Conservation (phyloP, 1,140 invertebrate species). For the Habropoda laboriosa region DNA sequence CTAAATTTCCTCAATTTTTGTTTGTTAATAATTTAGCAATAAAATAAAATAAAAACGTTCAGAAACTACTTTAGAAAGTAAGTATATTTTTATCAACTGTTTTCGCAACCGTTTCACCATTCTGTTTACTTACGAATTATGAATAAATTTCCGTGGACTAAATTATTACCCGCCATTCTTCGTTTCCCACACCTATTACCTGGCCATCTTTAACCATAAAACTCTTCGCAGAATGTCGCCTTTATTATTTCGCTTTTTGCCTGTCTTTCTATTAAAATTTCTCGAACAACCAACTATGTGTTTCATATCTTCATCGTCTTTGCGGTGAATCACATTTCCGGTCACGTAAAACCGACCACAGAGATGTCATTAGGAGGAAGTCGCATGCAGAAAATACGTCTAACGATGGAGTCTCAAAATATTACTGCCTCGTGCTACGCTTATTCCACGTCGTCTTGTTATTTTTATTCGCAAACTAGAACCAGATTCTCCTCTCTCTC, state of each 20-base stretch:
- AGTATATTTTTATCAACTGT: too few relatives aligned
- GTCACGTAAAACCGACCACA: constrained; percentile 32
- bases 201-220: too few relatives aligned
- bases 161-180: too few relatives aligned
- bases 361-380: constrained; percentile 25
- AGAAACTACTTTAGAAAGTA: too few relatives aligned
- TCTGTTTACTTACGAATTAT: too few relatives aligned
- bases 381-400: constrained; percentile 10
- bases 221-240: not conserved
- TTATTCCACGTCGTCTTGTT: constrained; percentile 14
- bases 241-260: not conserved
- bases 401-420: constrained; percentile 15
- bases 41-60: too few relatives aligned
- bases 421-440: not conserved
- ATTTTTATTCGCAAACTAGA: not conserved
- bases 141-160: too few relatives aligned
- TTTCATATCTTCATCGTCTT: constrained; percentile 1
- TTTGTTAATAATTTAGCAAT: too few relatives aligned
- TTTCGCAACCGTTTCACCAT: too few relatives aligned
- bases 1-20: too few relatives aligned
- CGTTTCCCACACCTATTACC: too few relatives aligned
- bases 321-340: constrained; percentile 16
- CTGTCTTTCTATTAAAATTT: not conserved
- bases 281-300: not conserved
- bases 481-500: not conserved